These are phyloP conservation scores for Conomelus anceps DNA, from an alignment of 2,888 invertebrate genomes.

Conservation along the genomic window DNA sequence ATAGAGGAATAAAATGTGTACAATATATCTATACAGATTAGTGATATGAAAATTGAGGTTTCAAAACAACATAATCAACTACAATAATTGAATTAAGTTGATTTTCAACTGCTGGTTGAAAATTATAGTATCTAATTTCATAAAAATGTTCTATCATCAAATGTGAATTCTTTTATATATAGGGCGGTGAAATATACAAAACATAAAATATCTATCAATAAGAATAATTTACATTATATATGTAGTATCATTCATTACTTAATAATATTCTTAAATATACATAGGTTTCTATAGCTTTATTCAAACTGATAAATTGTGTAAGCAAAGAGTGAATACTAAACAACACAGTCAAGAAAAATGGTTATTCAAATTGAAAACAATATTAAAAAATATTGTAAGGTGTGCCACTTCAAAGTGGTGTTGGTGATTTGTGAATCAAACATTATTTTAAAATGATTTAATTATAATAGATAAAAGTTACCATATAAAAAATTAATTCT, in stretches of 20 bases:
- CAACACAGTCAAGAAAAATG: background rate
- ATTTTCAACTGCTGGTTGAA: background rate
- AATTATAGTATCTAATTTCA: background rate
- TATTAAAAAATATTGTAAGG: background rate
- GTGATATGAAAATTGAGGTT: slow-evolving; percentile 19
- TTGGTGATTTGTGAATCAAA: background rate
- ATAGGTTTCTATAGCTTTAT: background rate
- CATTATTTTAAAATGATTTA: background rate
- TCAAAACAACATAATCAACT: slow-evolving; percentile 10
- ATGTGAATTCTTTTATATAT: background rate
- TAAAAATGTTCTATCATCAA: background rate
- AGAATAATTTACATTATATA: background rate
- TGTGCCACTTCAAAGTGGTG: background rate
- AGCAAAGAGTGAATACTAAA: background rate
- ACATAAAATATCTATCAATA: background rate
- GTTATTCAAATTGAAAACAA: background rate
- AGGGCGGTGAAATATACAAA: background rate
- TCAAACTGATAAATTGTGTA: background rate
- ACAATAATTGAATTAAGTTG: background rate
- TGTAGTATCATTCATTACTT: background rate
- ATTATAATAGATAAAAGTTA: background rate
- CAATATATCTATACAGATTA: background rate
- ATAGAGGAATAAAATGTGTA: background rate
- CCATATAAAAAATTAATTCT: background rate
- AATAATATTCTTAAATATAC: background rate